phyloP scores from a whole-genome alignment of 2,797 vertebrate species.

The Dryobates pubescens region DNA sequence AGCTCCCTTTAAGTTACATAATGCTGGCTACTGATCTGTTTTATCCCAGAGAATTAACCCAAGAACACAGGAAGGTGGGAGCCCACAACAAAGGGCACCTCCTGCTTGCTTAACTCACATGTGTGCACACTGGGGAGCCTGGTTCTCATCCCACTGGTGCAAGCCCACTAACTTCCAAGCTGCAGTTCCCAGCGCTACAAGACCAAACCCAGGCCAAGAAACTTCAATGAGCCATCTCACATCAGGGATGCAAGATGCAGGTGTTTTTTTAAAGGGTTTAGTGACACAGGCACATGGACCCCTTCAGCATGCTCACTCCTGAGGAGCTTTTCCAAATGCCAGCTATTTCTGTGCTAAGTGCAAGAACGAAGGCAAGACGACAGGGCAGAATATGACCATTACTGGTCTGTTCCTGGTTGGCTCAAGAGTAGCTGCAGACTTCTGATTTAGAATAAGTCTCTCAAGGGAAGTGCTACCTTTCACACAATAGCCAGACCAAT shows the following conservation, averaged over 20 bases:
- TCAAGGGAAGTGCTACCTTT: neutral
- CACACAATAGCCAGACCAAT: neutral
- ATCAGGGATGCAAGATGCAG: fast-evolving
- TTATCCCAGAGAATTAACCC: neutral
- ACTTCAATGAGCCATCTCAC: neutral
- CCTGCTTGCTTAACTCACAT: fast-evolving
- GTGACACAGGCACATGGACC: fast-evolving
- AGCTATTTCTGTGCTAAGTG: neutral
- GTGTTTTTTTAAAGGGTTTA: neutral
- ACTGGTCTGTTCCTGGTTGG: neutral
- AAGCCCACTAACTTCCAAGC: neutral
- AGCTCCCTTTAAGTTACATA: neutral
- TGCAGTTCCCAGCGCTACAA: neutral
- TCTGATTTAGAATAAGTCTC: neutral
- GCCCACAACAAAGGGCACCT: neutral
- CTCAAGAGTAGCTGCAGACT: neutral
- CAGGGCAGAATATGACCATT: neutral
- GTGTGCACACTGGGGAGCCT: neutral
- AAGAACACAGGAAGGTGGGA: neutral
- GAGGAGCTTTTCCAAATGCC: neutral
- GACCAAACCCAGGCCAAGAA: neutral
- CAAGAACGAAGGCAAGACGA: fast-evolving
- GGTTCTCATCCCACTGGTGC: too few species aligned
- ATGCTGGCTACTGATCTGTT: neutral
- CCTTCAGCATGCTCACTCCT: fast-evolving